Evolutionary conservation across 2,888 invertebrate species (phyloP).

Genomic region (Lasioglossum villosulum): DNA sequence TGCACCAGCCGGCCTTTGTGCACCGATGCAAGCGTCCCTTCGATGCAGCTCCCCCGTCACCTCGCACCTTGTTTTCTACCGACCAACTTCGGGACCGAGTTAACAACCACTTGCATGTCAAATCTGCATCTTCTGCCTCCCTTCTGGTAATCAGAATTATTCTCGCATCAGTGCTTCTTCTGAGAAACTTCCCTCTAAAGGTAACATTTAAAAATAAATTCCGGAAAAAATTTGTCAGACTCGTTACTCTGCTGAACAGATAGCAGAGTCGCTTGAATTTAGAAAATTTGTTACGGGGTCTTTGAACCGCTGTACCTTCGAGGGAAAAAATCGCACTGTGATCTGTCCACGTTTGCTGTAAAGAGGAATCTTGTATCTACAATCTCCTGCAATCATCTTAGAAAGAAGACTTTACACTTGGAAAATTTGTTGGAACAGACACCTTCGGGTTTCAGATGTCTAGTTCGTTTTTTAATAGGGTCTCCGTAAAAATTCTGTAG

Average conservation of each 20-base stretch:
- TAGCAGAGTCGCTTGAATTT: background rate
- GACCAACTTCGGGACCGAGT: background rate
- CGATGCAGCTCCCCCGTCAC: background rate
- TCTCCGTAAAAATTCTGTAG: background rate
- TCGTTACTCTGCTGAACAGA: background rate
- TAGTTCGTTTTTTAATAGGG: too few species aligned
- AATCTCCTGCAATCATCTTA: background rate
- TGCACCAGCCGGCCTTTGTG: conserved; percentile 11
- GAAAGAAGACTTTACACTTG: too few species aligned
- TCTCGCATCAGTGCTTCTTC: background rate
- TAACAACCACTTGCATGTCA: background rate
- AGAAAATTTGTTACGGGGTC: background rate
- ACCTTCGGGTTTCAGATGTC: background rate
- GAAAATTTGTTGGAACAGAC: too few species aligned
- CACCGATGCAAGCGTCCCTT: conserved; percentile 31
- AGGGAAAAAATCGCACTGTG: background rate
- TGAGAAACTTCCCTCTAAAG: background rate
- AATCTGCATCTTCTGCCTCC: background rate
- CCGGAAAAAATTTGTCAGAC: background rate
- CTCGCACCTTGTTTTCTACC: background rate
- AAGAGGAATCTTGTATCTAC: background rate
- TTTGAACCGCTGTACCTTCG: background rate
- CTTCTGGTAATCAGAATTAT: background rate
- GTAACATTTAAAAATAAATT: background rate
- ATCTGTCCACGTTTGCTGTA: background rate